Evolutionary conservation across 1,140 invertebrate genomes (phyloP).

Genomic region (Scaptomyza pallida): DNA sequence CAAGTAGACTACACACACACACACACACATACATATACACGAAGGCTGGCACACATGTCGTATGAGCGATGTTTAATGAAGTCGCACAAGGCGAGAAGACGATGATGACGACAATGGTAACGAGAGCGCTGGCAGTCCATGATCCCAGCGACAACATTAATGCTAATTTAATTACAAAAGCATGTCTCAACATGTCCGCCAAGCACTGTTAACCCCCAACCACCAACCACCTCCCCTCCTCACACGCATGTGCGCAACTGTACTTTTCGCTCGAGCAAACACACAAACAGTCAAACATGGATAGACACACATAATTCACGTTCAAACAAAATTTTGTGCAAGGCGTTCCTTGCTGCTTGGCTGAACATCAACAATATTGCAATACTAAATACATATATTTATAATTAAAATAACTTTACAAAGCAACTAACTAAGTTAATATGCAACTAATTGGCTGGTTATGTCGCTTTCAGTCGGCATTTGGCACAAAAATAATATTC

Average conservation of each 20-base stretch:
- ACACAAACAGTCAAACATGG: not conserved
- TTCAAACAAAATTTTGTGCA: not conserved
- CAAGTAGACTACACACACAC: constrained; percentile 32
- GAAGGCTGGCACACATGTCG: constrained; percentile 42
- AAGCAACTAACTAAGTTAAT: no score
- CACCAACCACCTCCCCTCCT: no score
- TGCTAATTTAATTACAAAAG: constrained; percentile 72
- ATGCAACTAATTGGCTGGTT: constrained; percentile 7
- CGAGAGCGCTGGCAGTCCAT: constrained; percentile 30
- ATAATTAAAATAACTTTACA: no score
- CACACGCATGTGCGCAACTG: constrained; percentile 13
- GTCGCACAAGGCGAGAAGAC: constrained; percentile 23
- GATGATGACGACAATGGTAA: constrained; percentile 19
- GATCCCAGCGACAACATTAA: constrained; percentile 59
- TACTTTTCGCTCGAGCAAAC: constrained; percentile 20
- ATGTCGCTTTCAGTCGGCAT: not conserved
- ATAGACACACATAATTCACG: not conserved
- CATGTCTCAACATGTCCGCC: constrained; percentile 51
- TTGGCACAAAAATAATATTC: not conserved
- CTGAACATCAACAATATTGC: no score
- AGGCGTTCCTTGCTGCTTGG: not conserved
- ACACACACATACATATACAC: not conserved
- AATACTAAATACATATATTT: no score
- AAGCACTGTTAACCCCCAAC: no score
- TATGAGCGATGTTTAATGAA: constrained; percentile 70